Evolutionary conservation across 2,113 vertebrate species (phyloP).

Genomic region (Pipra filicauda): DNA sequence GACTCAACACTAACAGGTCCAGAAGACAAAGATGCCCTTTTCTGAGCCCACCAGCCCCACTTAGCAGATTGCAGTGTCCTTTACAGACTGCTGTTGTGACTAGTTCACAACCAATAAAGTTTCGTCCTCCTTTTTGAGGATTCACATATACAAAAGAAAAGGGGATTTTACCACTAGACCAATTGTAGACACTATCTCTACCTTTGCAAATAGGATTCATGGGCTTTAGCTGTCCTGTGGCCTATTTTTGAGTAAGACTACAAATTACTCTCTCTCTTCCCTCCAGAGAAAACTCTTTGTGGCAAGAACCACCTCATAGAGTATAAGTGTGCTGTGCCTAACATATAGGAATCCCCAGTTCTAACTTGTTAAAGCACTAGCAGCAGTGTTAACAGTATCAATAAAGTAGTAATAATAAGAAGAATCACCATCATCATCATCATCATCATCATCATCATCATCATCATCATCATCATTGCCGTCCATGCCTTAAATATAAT

Average conservation of each 20-base stretch:
- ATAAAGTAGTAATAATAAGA: background rate
- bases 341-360: background rate
- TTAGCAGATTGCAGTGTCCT: background rate
- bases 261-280: background rate
- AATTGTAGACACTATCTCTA: background rate
- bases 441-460: background rate
- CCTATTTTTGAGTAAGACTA: background rate
- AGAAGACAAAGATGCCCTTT: background rate
- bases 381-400: background rate
- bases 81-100: background rate
- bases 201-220: background rate
- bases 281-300: background rate
- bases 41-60: background rate
- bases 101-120: background rate
- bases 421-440: background rate
- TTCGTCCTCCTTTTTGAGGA: background rate
- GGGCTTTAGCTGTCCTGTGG: background rate
- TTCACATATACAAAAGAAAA: background rate
- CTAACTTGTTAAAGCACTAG: background rate
- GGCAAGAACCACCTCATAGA: background rate
- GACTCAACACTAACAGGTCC: background rate
- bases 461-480: background rate
- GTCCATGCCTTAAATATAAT: background rate
- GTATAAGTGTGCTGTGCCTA: background rate
- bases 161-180: background rate